A percentile compares a stretch with the other conserved stretches of the same genome.
phyloP scores from a whole-genome alignment of 2,888 invertebrate species.

The Sphinx pinastri region DNA sequence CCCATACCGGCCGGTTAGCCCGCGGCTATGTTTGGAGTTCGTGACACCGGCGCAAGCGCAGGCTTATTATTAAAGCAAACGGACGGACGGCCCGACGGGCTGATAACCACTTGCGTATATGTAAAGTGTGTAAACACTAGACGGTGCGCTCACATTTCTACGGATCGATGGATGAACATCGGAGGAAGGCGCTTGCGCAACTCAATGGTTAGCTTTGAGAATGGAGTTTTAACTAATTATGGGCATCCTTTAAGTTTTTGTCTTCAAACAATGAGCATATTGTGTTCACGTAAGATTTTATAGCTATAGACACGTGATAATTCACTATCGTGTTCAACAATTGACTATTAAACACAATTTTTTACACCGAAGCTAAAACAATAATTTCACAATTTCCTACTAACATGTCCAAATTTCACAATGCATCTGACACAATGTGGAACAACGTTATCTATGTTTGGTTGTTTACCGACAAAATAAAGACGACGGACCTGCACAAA shows the following conservation, averaged over 20 bases:
- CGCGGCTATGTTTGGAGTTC: conserved; percentile 73
- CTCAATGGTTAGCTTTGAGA: conserved; percentile 14
- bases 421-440: too few relatives aligned
- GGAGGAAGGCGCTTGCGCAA: conserved; percentile 2
- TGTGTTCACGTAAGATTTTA: too few relatives aligned
- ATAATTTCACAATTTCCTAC: too few relatives aligned
- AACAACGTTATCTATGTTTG: conserved; percentile 45
- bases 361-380: too few relatives aligned
- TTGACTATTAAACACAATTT: too few relatives aligned
- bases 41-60: conserved; percentile 74
- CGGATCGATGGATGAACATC: conserved; percentile 26
- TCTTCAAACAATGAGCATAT: neutral
- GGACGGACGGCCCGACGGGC: conserved; percentile 68
- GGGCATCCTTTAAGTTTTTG: neutral
- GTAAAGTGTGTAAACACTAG: conserved; percentile 73
- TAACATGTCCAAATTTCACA: too few relatives aligned
- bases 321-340: too few relatives aligned
- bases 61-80: conserved; percentile 81
- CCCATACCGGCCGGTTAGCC: conserved; percentile 52
- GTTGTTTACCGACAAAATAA: conserved; percentile 63
- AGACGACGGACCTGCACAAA: conserved; percentile 60
- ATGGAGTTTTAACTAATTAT: conserved; percentile 3
- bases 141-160: conserved; percentile 23
- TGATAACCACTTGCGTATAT: conserved; percentile 79
- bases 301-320: too few relatives aligned